Base-by-base conservation (phyloP, 2,888 invertebrate genomes). In the Macrophya alboannulata region DNA sequence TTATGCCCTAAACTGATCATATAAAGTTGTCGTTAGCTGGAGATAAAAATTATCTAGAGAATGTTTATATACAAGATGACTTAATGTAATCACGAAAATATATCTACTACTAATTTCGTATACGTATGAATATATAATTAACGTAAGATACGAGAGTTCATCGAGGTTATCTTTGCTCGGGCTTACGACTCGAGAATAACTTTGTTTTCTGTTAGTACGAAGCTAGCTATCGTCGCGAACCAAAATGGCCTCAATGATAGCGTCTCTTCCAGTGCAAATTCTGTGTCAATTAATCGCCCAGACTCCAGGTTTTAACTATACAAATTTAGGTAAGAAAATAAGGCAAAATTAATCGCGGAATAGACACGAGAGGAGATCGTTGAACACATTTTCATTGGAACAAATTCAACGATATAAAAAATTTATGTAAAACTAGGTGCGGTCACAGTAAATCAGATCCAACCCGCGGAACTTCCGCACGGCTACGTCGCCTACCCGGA, bases 401-500 rank as follows among this genome's bases (percentile, higher is more conserved):
- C n/a, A n/a, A 55, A 31, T 31, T 31, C 1, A 55, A 4, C 55
- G 0, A 55, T n/a, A 55, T n/a, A n/a, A n/a, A n/a, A n/a, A n/a
- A n/a, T 55, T 55, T 1, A 55, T 55, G 8, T 55, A 8, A 55
- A 55, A n/a, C 55, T 55, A 55, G 55, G n/a, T n/a, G 55, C n/a
- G n/a, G n/a, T 55, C 6, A 55, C 55, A n/a, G 6, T 55, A 8
- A 55, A 55, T 55, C n/a, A 55, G n/a, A 55, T 55, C 55, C n/a
- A n/a, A 68, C 0, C 68, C 15, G 12, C 12, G 31, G 25, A 8
- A 15, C 3, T 79, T n/a, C 79, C 79, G n/a, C 8, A 37, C 10
- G 79, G 79, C 37, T 79, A 79, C 37, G 4, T 59, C 37, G 59
- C 37, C 17, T 79, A 59, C 55, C 79, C 79, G 1, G 79, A 79